Base-by-base conservation (phyloP, 2,888 invertebrate species). In the Tetanocera ferruginea region DNA sequence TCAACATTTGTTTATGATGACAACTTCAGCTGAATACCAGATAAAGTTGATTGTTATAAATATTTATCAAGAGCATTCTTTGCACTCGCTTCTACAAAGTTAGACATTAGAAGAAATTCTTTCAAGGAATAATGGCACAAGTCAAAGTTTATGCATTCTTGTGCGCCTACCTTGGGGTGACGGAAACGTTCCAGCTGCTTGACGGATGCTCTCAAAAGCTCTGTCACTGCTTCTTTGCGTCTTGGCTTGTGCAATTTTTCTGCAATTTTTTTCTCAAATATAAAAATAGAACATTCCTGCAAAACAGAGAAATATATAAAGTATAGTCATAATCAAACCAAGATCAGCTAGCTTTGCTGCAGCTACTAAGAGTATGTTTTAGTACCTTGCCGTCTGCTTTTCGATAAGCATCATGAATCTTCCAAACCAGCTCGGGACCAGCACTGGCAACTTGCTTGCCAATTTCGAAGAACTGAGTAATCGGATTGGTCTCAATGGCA, bases 171-270 rank as follows among this genome's bases (percentile, higher is more conserved):
- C 90, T 96, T 96, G 4, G 97, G 96, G 90, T 98, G 97, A 17
- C 96, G 93, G 87, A 95, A 93, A 80, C 94, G 92, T 86, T 96
- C 95, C 87, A 98, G 91, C 83, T 95, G 94, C 75, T 93, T 91
- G 9, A 98, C 94, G 79, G 96, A 95, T 79, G 92, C 92, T 51
- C 96, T 92, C 75, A 98, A 91, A 77, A 96, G 93, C 87, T 98
- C 98, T 8, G 97, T 93, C 84, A 98, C 95, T n/a, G 94, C 94
- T 87, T 98, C 98, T 88, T 97, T 96, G 78, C 96, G 92, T 84
- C 97, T 95, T 4, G 97, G 97, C 86, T 97, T 98, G 91, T 96
- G 96, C 60, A 98, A 91, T 88, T 97, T 98, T 86, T 98, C 98
- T 0, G 96, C 97, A 76, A 95, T 93, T 81, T 95, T 94, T 89